Evolutionary conservation across 2,888 invertebrate species (phyloP).

Genomic region (Actias luna): DNA sequence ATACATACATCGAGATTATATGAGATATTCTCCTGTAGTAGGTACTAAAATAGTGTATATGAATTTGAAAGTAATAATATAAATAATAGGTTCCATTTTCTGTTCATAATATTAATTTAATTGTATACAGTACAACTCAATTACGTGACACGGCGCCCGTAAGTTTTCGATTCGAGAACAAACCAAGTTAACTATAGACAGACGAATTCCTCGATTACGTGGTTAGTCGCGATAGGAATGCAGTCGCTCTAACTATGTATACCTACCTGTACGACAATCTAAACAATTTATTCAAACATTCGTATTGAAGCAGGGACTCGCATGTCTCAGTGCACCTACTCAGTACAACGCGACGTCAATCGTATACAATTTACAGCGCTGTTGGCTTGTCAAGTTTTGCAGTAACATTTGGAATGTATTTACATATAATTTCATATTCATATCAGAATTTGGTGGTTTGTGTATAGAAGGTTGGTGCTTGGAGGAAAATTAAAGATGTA

Average conservation of each 20-base stretch:
- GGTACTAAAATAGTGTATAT: too few relatives aligned
- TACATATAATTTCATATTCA: constrained; percentile 78
- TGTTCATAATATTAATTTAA: neutral
- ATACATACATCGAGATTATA: too few relatives aligned
- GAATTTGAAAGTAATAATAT: too few relatives aligned
- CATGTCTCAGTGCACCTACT: constrained; percentile 64
- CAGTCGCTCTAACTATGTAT: constrained; percentile 1
- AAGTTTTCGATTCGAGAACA: constrained; percentile 43
- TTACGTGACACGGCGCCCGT: neutral
- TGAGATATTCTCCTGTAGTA: too few relatives aligned
- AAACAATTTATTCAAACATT: constrained; percentile 67
- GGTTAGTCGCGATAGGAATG: constrained; percentile 22
- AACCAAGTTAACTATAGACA: constrained; percentile 43
- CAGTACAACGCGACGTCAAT: constrained; percentile 61
- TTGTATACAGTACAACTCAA: neutral
- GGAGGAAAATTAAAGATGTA: neutral
- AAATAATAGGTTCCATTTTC: too few relatives aligned
- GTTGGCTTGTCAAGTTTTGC: constrained; percentile 69
- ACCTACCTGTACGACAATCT: constrained; percentile 42
- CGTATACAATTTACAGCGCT: constrained; percentile 64
- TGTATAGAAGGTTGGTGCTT: constrained; percentile 7
- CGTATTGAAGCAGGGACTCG: constrained; percentile 59
- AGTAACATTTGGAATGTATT: constrained; percentile 70
- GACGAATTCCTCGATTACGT: constrained; percentile 27
- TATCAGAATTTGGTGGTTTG: constrained; percentile 69